phyloP scores from a whole-genome alignment of 2,888 invertebrate genomes.

The Diarsia rubi region DNA sequence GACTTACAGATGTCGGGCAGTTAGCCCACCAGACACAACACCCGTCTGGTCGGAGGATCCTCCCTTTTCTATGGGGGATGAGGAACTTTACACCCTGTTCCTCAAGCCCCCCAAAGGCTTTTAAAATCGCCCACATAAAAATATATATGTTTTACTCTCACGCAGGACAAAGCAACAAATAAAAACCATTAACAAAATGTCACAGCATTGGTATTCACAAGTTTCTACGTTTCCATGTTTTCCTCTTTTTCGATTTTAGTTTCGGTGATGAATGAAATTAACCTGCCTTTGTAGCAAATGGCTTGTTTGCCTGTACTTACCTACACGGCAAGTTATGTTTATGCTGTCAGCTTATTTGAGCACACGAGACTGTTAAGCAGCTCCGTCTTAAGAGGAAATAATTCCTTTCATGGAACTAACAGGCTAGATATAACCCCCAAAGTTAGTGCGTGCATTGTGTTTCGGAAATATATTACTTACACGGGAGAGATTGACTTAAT shows the following conservation, averaged over 20 bases:
- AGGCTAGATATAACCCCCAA: conserved; percentile 4
- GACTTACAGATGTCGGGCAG: too few relatives aligned
- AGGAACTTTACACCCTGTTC: too few relatives aligned
- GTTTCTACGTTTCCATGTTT: background rate
- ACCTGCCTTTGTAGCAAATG: background rate
- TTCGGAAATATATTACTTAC: conserved; percentile 4
- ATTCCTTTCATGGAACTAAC: background rate
- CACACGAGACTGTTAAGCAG: background rate
- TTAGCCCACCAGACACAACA: too few relatives aligned
- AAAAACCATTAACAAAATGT: too few relatives aligned
- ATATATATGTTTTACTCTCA: too few relatives aligned
- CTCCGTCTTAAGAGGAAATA: conserved; percentile 1
- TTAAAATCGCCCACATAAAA: too few relatives aligned
- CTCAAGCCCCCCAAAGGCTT: too few relatives aligned
- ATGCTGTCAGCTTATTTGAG: conserved; percentile 4
- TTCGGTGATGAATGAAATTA: background rate
- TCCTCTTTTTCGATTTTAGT: background rate
- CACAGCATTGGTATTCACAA: background rate
- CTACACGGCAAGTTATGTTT: background rate
- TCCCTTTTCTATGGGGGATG: too few relatives aligned
- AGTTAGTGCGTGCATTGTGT: background rate
- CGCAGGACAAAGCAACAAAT: too few relatives aligned
- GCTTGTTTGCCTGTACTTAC: background rate
- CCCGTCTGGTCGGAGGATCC: too few relatives aligned
- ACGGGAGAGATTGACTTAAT: background rate